Evolutionary conservation across 1,140 invertebrate species (phyloP), one percentile per base, ranked within the genome.

Genomic region (Drosophila hydei): DNA sequence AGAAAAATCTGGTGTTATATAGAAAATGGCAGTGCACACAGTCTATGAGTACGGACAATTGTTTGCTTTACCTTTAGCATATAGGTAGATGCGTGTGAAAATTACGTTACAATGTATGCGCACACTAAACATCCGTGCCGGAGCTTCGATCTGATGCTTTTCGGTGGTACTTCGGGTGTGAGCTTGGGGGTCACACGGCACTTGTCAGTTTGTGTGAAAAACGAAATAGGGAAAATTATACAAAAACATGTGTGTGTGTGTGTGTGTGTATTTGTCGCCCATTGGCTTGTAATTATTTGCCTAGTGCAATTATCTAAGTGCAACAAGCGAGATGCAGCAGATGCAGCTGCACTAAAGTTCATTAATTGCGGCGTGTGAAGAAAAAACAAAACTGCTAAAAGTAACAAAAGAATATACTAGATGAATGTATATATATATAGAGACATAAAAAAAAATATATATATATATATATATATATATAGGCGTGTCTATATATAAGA

Each of bases 51-150:
- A 14, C 38, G 18, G n/a, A 23, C 38, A 14, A 73, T 65, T 68
- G 72, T 87, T 68, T 63, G 43, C 61, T 43, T 64, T 56, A 19
- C 48, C 75, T 69, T 69, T 43, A 38, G 48, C 50, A 52, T 21
- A 27, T 56, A 33, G 30, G 30, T 33, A 33, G 30, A 63, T 81
- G 80, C 79, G 79, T 87, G 80, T 87, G 80, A 85, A 85, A 87
- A 68, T 72, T 50, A 61, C 63, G 64, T 48, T 55, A 68, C 70
- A 65, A 68, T 60, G 55, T 68, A 18, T 72, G 30, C 54, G n/a
- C 52, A 54, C 27, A 55, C 47, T 48, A 68, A 60, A 72, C 70
- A 72, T 68, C 70, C 69, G 69, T 59, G 27, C 47, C 47, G 48
- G 47, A 23, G 23, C 18, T 21, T 40, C 51, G 62, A 65, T 67